Percentiles rank a stretch among this genome's conserved stretches.
Evolutionary conservation across 1,140 invertebrate species (phyloP).

Genomic region (Megalopta genalis): DNA sequence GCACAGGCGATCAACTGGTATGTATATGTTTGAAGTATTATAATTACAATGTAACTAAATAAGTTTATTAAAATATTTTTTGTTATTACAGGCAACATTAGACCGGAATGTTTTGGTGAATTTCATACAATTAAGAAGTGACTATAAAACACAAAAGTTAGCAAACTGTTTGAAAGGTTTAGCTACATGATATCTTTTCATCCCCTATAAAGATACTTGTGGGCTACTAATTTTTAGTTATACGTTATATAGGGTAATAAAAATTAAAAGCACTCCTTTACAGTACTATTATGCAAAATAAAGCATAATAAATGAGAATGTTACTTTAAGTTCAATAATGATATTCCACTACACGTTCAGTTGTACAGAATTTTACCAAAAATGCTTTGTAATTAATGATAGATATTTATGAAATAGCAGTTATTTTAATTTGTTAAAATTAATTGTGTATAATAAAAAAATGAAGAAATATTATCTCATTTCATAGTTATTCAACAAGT

Average conservation of each 20-base stretch:
- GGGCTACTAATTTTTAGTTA: neutral
- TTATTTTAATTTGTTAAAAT: neutral
- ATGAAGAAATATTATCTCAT: conserved; percentile 9
- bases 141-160: conserved; percentile 94
- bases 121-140: conserved; percentile 95
- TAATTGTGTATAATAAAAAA: conserved; percentile 7
- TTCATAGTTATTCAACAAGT: conserved; percentile 14
- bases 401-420: conserved; percentile 5
- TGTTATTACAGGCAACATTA: conserved; percentile 87
- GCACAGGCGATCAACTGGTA: conserved; percentile 95
- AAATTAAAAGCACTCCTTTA: neutral
- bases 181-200: conserved; percentile 54
- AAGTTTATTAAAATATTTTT: conserved; percentile 19
- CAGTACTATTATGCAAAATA: conserved; percentile 2
- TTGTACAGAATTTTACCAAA: conserved; percentile 21
- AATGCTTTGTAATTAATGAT: neutral
- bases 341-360: neutral
- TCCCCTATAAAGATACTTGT: neutral
- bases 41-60: neutral
- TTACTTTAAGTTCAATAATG: conserved; percentile 7
- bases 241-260: neutral
- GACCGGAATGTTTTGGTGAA: conserved; percentile 92
- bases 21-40: conserved; percentile 61
- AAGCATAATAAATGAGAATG: neutral
- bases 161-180: conserved; percentile 84